Conservation (phyloP, 2,113 vertebrate genomes). For the Mobula hypostoma region DNA sequence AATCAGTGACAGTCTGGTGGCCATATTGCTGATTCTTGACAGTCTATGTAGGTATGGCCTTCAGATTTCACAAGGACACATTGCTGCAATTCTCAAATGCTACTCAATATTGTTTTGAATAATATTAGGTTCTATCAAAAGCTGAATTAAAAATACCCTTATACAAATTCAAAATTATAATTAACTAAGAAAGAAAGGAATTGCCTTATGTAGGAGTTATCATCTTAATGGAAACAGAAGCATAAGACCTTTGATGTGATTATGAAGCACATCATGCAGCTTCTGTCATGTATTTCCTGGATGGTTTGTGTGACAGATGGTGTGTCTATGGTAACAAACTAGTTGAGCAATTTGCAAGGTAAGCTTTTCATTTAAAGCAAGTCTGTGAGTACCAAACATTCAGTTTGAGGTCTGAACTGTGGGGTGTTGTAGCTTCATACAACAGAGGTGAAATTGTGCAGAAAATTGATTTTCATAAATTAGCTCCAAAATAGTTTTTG, state of each 20-base stretch:
- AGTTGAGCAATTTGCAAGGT: constrained; percentile 6
- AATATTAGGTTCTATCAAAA: not conserved
- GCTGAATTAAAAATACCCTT: not conserved
- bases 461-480: constrained; percentile 11
- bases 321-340: not conserved
- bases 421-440: not conserved
- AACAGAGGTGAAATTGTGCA: not conserved
- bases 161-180: not conserved
- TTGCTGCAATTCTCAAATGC: not conserved
- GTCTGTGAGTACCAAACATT: not conserved
- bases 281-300: not conserved
- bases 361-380: constrained; percentile 23
- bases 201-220: not conserved
- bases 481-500: not conserved
- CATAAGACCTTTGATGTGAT: not conserved
- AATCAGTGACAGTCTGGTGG: constrained; percentile 20
- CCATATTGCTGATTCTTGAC: not conserved
- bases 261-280: not conserved
- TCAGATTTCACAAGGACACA: constrained; percentile 6
- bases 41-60: constrained; percentile 19
- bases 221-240: not conserved
- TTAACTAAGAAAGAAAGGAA: not conserved
- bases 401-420: not conserved
- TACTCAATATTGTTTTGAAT: not conserved
- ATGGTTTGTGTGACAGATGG: constrained; percentile 14